Evolutionary conservation across 2,888 invertebrate species (phyloP).

Genomic region (Desoria tigrina): DNA sequence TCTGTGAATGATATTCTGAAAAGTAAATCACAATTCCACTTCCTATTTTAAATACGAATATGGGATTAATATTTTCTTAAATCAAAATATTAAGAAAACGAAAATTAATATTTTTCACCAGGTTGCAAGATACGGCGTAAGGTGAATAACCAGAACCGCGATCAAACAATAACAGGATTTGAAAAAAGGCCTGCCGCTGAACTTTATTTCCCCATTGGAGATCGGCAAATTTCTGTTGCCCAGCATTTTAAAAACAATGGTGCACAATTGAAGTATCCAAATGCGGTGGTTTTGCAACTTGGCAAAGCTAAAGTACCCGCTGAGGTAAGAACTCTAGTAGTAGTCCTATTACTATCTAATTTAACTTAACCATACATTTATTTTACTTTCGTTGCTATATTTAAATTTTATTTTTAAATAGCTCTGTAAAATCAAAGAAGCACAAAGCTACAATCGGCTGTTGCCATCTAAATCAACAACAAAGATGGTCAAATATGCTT

Average conservation of each 20-base stretch:
- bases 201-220: no score
- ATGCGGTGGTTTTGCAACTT: slow-evolving; percentile 16
- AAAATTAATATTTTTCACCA: no score
- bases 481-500: neutral
- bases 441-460: slow-evolving; percentile 15
- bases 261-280: neutral
- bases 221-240: neutral
- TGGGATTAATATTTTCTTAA: no score
- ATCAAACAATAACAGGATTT: no score
- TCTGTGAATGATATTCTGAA: slow-evolving; percentile 13
- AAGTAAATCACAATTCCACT: slow-evolving; percentile 14
- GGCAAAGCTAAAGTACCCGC: slow-evolving; percentile 20
- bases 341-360: no score
- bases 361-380: no score
- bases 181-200: no score
- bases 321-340: slow-evolving; percentile 26
- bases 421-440: slow-evolving; percentile 24
- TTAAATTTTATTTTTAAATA: no score
- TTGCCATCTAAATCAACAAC: neutral
- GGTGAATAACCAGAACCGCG: no score
- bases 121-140: no score
- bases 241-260: neutral
- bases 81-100: no score
- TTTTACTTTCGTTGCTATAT: slow-evolving; percentile 8
- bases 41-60: no score